Percentiles rank a stretch among this genome's conserved stretches.
Evolutionary conservation across 2,888 invertebrate species (phyloP).

Genomic region (Acleris laterana): DNA sequence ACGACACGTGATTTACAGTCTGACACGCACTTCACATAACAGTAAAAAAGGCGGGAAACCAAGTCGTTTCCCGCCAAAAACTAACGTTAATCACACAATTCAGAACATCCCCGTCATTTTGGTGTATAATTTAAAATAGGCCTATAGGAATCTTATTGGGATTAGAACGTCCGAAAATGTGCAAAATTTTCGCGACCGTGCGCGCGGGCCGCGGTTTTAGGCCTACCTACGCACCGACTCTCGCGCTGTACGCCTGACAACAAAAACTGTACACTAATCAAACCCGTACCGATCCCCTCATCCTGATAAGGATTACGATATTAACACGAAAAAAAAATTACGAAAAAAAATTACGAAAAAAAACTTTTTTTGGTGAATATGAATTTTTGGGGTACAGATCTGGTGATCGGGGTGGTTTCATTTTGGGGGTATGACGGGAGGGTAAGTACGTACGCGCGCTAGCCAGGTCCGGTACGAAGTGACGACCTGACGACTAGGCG

Average conservation of each 20-base stretch:
- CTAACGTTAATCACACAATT: slow-evolving; percentile 53
- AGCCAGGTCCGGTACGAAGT: slow-evolving; percentile 7
- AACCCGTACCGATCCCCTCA: neutral
- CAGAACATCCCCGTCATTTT: slow-evolving; percentile 47
- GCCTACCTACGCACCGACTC: slow-evolving; percentile 56
- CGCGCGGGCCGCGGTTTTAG: slow-evolving; percentile 66
- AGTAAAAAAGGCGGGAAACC: slow-evolving; percentile 52
- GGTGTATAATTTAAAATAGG: slow-evolving; percentile 66
- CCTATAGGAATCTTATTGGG: slow-evolving; percentile 82
- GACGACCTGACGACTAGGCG: slow-evolving; percentile 22
- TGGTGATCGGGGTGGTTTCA: neutral
- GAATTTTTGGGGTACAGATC: neutral
- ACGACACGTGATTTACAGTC: slow-evolving; percentile 41
- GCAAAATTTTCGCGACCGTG: slow-evolving; percentile 71
- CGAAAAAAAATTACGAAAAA: neutral
- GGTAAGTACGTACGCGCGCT: slow-evolving; percentile 25
- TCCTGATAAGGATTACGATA: slow-evolving; percentile 14
- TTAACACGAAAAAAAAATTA: neutral
- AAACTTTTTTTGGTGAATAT: neutral
- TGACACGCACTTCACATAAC: slow-evolving; percentile 59
- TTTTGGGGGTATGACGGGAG: slow-evolving; percentile 9
- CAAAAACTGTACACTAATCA: slow-evolving; percentile 29
- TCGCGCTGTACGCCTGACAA: slow-evolving; percentile 45
- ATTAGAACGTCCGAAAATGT: slow-evolving; percentile 53
- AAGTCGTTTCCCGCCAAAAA: slow-evolving; percentile 50